Percentiles rank a stretch among this genome's conserved stretches.
These are phyloP conservation scores for Pararge aegeria DNA, from an alignment of 1,140 invertebrate genomes.

Conservation along the genomic window DNA sequence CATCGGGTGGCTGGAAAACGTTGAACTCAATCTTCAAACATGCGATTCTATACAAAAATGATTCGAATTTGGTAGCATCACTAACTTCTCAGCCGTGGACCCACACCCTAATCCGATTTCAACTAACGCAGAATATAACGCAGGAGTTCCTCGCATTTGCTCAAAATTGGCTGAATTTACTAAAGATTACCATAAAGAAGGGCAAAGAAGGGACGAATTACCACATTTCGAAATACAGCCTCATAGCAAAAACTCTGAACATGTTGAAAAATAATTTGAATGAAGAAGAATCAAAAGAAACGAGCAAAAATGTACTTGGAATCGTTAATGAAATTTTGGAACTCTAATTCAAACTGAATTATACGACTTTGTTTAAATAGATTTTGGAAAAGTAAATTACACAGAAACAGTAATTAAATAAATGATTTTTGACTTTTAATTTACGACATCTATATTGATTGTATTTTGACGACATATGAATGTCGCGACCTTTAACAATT, in stretches of 20 bases:
- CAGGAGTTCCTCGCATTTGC: conserved; percentile 58
- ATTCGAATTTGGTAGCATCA: conserved; percentile 49
- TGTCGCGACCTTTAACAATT: no score
- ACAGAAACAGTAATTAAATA: no score
- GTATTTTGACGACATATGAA: no score
- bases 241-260: conserved; percentile 51
- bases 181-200: conserved; percentile 57
- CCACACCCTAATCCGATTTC: conserved; percentile 57
- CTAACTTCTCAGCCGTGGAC: conserved; percentile 69
- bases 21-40: conserved; percentile 62
- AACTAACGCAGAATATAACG: conserved; percentile 56
- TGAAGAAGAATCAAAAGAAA: conserved; percentile 43
- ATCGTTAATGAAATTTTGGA: conserved; percentile 56
- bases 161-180: conserved; percentile 57
- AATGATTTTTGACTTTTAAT: no score
- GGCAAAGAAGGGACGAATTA: conserved; percentile 37
- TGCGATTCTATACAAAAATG: conserved; percentile 53
- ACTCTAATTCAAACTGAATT: not conserved
- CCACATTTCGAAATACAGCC: conserved; percentile 46
- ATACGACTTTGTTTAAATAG: not conserved
- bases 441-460: no score
- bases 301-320: conserved; percentile 37
- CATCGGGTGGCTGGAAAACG: conserved; percentile 59
- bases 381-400: no score
- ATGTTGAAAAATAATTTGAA: conserved; percentile 49